Percentiles rank a stretch among this genome's conserved stretches.
Conservation (phyloP, 1,140 invertebrate genomes). For the Drosophila sulfurigaster region DNA sequence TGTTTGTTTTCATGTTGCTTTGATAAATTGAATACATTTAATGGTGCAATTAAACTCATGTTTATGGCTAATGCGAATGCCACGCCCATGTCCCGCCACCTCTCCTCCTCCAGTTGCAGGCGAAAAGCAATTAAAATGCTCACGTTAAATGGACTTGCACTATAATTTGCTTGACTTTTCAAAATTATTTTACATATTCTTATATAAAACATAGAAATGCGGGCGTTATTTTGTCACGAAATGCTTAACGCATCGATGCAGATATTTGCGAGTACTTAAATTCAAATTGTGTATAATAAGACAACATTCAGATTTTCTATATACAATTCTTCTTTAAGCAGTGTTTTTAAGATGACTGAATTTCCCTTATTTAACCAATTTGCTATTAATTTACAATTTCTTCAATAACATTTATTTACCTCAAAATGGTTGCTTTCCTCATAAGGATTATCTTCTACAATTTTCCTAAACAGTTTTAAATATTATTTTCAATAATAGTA, state of each 20-base stretch:
- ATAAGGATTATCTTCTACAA: too few species aligned
- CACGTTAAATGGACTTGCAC: background rate
- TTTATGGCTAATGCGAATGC: slow-evolving; percentile 66
- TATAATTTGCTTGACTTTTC: slow-evolving; percentile 17
- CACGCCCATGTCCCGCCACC: slow-evolving; percentile 11
- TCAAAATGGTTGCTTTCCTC: too few species aligned
- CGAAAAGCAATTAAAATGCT: slow-evolving; percentile 42
- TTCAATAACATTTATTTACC: too few species aligned
- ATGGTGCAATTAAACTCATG: slow-evolving; percentile 69
- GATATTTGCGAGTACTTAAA: background rate
- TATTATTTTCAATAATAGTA: too few species aligned
- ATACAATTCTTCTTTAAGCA: too few species aligned
- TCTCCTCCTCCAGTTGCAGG: slow-evolving; percentile 1
- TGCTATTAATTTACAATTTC: too few species aligned
- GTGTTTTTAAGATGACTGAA: too few species aligned
- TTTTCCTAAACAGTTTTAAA: too few species aligned
- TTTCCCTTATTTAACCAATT: too few species aligned
- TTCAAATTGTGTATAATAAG: background rate
- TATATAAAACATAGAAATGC: background rate
- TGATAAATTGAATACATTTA: slow-evolving; percentile 75
- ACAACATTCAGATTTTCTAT: too few species aligned
- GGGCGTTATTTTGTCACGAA: slow-evolving; percentile 6
- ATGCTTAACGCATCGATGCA: slow-evolving; percentile 9
- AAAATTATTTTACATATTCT: background rate
- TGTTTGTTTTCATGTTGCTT: slow-evolving; percentile 52